These are phyloP conservation scores for Charaxes varanes DNA, from an alignment of 1,140 invertebrate species.

Conservation along the genomic window DNA sequence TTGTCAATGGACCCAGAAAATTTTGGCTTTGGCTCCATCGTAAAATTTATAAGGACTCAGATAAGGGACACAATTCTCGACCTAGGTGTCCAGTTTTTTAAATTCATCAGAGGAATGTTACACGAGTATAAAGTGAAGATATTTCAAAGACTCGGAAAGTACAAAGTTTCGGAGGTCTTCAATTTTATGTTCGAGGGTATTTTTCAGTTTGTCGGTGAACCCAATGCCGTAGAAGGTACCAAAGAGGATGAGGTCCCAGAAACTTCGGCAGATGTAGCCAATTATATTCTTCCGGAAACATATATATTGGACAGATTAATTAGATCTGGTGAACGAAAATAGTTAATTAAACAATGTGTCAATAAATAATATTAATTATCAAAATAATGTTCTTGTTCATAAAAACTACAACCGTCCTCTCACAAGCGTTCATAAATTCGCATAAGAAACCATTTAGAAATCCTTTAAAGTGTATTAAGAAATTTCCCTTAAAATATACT, in stretches of 20 bases:
- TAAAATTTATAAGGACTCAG: conserved; percentile 31
- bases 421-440: no score
- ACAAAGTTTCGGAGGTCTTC: conserved; percentile 33
- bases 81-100: conserved; percentile 22
- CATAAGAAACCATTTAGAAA: no score
- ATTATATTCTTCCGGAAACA: conserved; percentile 5
- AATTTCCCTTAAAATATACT: no score
- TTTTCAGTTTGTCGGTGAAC: conserved; percentile 25
- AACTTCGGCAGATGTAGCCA: background rate
- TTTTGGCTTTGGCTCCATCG: conserved; percentile 15
- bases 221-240: background rate
- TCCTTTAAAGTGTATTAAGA: no score
- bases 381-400: no score
- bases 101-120: conserved; percentile 21
- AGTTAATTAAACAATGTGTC: no score
- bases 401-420: no score
- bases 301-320: conserved; percentile 14
- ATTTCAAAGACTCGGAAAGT: conserved; percentile 30
- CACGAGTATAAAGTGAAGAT: conserved; percentile 31
- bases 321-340: background rate
- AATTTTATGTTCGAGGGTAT: conserved; percentile 33
- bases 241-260: background rate
- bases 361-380: no score
- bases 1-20: conserved; percentile 9
- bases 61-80: conserved; percentile 35